Percentiles rank a stretch among this genome's conserved stretches.
phyloP scores from a whole-genome alignment of 1,140 invertebrate species.

The Drosophila ercepeae region DNA sequence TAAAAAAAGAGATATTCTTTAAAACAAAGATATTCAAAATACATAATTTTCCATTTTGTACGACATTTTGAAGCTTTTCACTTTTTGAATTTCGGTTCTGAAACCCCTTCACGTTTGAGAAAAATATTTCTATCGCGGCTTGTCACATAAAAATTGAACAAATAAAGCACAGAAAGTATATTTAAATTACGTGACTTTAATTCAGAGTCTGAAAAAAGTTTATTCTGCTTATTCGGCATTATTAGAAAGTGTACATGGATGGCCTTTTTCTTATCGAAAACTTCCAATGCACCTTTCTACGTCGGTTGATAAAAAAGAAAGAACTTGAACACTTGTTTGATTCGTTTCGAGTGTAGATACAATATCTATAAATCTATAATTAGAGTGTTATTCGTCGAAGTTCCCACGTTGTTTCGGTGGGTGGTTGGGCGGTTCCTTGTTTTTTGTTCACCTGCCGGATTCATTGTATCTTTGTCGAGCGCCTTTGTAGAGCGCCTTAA shows the following conservation, averaged over 20 bases:
- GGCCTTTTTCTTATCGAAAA: slow-evolving; percentile 40
- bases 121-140: slow-evolving; percentile 26
- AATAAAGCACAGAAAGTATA: slow-evolving; percentile 28
- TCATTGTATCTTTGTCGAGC: slow-evolving; percentile 46
- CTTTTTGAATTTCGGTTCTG: not conserved
- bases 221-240: not conserved
- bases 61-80: not conserved
- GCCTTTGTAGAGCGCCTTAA: slow-evolving; percentile 48
- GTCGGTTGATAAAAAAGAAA: slow-evolving; percentile 31
- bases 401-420: slow-evolving; percentile 28
- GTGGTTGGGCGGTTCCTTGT: slow-evolving; percentile 30
- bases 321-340: slow-evolving; percentile 55
- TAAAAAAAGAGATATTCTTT: slow-evolving; percentile 14
- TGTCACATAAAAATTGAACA: slow-evolving; percentile 15
- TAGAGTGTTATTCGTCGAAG: slow-evolving; percentile 39
- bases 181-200: slow-evolving; percentile 65
- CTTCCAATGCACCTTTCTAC: slow-evolving; percentile 13
- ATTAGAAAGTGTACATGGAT: slow-evolving; percentile 49
- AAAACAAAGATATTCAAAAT: too few species aligned
- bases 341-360: slow-evolving; percentile 51
- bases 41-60: not conserved
- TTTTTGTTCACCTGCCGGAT: slow-evolving; percentile 55
- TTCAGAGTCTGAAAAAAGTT: slow-evolving; percentile 6
- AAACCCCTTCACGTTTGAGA: slow-evolving; percentile 45
- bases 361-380: slow-evolving; percentile 76